These are phyloP conservation scores for Anser brachyrhynchus DNA, from an alignment of 2,113 vertebrate genomes.

Conservation along the genomic window DNA sequence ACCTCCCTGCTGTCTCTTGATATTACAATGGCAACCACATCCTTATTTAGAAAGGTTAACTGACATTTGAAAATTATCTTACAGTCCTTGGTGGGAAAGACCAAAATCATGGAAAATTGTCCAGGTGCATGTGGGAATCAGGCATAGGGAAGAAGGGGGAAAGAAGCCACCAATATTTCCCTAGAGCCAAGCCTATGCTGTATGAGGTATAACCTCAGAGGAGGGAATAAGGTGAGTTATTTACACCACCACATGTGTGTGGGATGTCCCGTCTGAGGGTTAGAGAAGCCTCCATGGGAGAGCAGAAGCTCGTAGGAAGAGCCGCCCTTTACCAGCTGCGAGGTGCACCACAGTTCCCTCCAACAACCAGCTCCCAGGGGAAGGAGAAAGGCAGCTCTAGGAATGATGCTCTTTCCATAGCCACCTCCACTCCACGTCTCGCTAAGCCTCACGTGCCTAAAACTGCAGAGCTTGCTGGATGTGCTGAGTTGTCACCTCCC, in stretches of 20 bases:
- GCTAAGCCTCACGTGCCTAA: not conserved
- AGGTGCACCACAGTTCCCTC: not conserved
- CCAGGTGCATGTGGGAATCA: not conserved
- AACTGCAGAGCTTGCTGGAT: not conserved
- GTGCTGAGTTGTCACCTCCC: not conserved
- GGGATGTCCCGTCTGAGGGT: not conserved
- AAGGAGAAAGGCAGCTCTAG: not conserved
- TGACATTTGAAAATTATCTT: not conserved
- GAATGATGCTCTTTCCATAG: not conserved
- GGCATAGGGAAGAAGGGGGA: not conserved
- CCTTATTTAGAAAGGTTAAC: not conserved
- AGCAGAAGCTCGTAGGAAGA: not conserved
- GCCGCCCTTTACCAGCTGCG: not conserved
- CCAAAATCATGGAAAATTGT: not conserved
- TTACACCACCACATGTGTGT: not conserved
- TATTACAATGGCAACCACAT: not conserved
- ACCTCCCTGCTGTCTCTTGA: not conserved
- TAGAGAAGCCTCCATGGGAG: not conserved
- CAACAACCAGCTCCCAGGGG: not conserved
- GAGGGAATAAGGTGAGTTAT: not conserved
- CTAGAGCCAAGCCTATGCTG: fast-evolving
- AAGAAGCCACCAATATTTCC: not conserved
- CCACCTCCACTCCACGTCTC: not conserved
- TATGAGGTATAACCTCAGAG: not conserved
- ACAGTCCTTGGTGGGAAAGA: not conserved